A percentile compares a stretch with the other conserved stretches of the same genome.
These are phyloP conservation scores for Diploscapter pachys DNA, from an alignment of 1,140 invertebrate genomes.

Conservation along the genomic window DNA sequence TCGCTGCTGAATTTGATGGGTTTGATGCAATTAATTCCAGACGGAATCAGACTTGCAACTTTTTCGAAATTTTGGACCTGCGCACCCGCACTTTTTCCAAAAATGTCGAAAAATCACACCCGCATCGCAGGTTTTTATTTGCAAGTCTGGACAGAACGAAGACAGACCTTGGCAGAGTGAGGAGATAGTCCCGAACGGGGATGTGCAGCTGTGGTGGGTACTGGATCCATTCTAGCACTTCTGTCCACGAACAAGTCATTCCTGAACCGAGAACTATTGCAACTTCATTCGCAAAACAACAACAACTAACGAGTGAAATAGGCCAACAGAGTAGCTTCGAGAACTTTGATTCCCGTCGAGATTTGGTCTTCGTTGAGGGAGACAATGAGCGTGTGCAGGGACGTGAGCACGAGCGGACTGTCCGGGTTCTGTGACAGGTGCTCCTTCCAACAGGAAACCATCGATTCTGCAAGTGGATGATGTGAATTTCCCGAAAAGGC, in stretches of 20 bases:
- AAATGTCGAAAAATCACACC: background rate
- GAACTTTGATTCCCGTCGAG: constrained; percentile 28
- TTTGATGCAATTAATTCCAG: background rate
- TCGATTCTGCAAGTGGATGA: constrained; percentile 6
- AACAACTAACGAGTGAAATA: constrained; percentile 25
- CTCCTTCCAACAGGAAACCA: constrained; percentile 18
- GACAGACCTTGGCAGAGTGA: constrained; percentile 20
- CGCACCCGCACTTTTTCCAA: too few relatives aligned
- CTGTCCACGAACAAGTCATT: constrained; percentile 20
- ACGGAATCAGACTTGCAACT: too few relatives aligned
- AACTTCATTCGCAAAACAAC: background rate
- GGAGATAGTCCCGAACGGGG: constrained; percentile 12
- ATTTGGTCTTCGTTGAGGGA: constrained; percentile 30
- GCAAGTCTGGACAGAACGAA: background rate
- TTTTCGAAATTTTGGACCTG: too few relatives aligned
- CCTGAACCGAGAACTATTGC: constrained; percentile 5
- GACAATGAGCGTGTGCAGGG: constrained; percentile 23
- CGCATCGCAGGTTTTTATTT: background rate
- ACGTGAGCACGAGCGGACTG: constrained; percentile 26
- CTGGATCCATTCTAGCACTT: constrained; percentile 25
- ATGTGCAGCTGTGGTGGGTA: constrained; percentile 10
- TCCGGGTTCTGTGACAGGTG: constrained; percentile 15
- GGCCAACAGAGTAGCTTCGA: constrained; percentile 14
- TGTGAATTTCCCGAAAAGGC: background rate
- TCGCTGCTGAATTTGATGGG: constrained; percentile 1